These are phyloP conservation scores for Alaudala cheleensis DNA, from an alignment of 2,113 vertebrate genomes.

Conservation along the genomic window DNA sequence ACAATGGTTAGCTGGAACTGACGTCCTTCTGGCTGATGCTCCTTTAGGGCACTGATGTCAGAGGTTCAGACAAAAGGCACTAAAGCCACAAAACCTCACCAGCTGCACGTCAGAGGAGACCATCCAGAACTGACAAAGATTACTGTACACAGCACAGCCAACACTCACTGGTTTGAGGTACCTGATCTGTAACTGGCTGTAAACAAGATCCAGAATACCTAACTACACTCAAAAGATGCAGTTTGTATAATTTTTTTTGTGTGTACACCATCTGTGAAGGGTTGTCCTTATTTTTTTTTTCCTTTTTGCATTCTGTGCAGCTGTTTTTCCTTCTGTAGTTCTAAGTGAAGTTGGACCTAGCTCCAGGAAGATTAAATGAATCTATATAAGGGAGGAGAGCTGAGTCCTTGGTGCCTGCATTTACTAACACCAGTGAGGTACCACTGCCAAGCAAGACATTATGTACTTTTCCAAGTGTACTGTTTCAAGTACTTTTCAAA, in stretches of 20 bases:
- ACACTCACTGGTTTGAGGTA: not conserved
- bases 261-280: not conserved
- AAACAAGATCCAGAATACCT: not conserved
- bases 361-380: not conserved
- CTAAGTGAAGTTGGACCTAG: not conserved
- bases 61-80: not conserved
- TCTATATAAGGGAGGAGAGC: not conserved
- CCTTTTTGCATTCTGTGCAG: not conserved
- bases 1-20: not conserved
- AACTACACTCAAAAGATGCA: not conserved
- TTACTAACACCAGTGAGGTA: not conserved
- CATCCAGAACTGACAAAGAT: not conserved
- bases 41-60: not conserved
- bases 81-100: not conserved
- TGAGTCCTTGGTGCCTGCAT: not conserved
- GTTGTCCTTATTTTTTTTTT: not conserved
- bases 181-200: not conserved
- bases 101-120: not conserved
- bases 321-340: not conserved
- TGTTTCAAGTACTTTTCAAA: not conserved
- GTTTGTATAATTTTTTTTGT: not conserved
- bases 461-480: not conserved
- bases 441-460: not conserved
- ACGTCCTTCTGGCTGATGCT: not conserved
- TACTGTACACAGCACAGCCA: not conserved